Evolutionary conservation across 2,113 vertebrate genomes (phyloP).

Genomic region (Dasyurus viverrinus): DNA sequence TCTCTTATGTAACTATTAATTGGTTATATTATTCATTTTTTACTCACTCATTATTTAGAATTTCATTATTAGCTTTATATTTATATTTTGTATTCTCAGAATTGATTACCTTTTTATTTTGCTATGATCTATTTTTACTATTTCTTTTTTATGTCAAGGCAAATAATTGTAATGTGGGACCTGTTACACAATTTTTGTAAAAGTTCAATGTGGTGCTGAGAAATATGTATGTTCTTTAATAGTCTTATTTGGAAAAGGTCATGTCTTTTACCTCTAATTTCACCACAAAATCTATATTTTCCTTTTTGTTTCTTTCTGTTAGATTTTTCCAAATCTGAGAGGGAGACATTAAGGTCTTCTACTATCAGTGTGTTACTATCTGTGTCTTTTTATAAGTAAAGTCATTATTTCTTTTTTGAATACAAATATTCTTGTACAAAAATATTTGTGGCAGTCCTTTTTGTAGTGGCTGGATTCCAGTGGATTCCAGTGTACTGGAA

Average conservation of each 20-base stretch:
- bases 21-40: neutral
- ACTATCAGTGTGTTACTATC: neutral
- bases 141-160: neutral
- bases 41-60: neutral
- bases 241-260: neutral
- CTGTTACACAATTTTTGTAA: neutral
- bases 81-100: neutral
- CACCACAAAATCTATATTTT: neutral
- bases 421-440: neutral
- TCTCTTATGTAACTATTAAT: neutral
- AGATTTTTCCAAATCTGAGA: neutral
- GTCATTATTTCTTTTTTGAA: neutral
- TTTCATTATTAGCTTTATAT: neutral
- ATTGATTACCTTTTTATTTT: neutral
- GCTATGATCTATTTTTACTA: neutral
- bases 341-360: neutral
- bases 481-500: no score
- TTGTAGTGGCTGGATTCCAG: no score
- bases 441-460: no score
- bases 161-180: neutral
- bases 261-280: neutral
- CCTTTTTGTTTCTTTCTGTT: neutral
- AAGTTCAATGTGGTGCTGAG: neutral
- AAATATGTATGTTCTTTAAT: neutral
- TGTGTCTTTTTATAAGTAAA: neutral